Base-by-base conservation (phyloP, 2,888 invertebrate species). In the Thelaira solivaga region DNA sequence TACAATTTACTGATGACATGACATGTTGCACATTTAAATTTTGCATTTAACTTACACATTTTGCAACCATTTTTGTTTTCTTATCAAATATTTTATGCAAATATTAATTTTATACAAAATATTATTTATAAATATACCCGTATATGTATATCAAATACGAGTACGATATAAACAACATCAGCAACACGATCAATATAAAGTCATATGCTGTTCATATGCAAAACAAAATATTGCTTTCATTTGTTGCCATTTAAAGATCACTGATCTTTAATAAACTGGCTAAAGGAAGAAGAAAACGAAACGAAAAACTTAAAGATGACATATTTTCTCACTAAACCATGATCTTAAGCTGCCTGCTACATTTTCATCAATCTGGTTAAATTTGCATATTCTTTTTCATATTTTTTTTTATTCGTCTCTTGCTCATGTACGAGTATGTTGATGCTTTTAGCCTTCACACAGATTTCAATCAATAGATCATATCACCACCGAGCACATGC, bases 11-110 rank as follows among this genome's bases (percentile, higher is more conserved):
- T 71, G 78, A 74, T 74, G 78, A 78, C 78, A 74, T 74, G 78
- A 78, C 78, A 74, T 78, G 65, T 74, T 74, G 74, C 34, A 53
- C 72, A 73, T 49, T 64, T 45, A 69, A 65, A 74, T 53, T 29
- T 36, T 43, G 36, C 31, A 34, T 11, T 55, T 49, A 34, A 31
- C 20, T 43, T 39, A 10, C 34, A n/a, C 34, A 31, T 41, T 41
- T 10, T 22, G 20, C 26, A 11, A 11, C 0, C 4, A 18, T 34
- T 16, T 39, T 45, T 10, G 26, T 47, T 43, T 53, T 47, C 45
- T 78, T 78, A 78, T 78, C 78, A 78, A 78, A 78, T 69, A 61
- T 71, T 74, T 73, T 65, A 78, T 74, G 78, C 65, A 74, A 74
- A 78, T 78, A 36, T 51, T 8, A 13, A 72, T 34, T 73, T 45